Evolutionary conservation across 2,888 invertebrate genomes (phyloP).

Genomic region (Chloromyia formosa): DNA sequence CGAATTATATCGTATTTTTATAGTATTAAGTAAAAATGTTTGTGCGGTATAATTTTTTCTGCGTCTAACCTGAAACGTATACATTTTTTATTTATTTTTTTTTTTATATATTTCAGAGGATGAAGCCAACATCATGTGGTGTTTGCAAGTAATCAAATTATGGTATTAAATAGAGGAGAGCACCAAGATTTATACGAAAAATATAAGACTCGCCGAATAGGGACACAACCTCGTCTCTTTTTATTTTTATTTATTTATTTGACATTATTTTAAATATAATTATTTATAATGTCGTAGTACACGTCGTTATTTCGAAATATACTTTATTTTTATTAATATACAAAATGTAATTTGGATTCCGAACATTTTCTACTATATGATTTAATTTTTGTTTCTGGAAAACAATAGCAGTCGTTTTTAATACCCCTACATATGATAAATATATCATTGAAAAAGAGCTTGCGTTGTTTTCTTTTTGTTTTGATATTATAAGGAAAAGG

Average conservation of each 20-base stretch:
- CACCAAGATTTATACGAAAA: not conserved
- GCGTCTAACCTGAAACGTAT: no score
- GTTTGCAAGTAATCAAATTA: no score
- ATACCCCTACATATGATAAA: slow-evolving; percentile 2
- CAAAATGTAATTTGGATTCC: slow-evolving; percentile 43
- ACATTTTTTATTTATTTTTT: no score
- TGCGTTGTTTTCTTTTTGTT: slow-evolving; percentile 40
- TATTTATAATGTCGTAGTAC: slow-evolving; percentile 39
- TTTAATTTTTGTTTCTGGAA: slow-evolving; percentile 8
- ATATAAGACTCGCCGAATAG: slow-evolving; percentile 16
- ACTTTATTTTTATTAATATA: slow-evolving; percentile 42
- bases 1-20: no score
- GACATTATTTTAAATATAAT: slow-evolving; percentile 45
- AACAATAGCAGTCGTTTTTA: slow-evolving; percentile 37
- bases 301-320: not conserved
- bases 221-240: slow-evolving; percentile 49
- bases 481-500: slow-evolving; percentile 51
- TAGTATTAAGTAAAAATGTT: no score
- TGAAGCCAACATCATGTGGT: no score
- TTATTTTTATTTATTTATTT: slow-evolving; percentile 44
- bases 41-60: no score
- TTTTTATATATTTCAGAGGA: no score
- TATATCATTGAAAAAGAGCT: slow-evolving; percentile 15
- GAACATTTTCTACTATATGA: slow-evolving; percentile 40
- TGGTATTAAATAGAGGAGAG: no score